Conservation (phyloP, 2,113 vertebrate species). For the Passer domesticus region DNA sequence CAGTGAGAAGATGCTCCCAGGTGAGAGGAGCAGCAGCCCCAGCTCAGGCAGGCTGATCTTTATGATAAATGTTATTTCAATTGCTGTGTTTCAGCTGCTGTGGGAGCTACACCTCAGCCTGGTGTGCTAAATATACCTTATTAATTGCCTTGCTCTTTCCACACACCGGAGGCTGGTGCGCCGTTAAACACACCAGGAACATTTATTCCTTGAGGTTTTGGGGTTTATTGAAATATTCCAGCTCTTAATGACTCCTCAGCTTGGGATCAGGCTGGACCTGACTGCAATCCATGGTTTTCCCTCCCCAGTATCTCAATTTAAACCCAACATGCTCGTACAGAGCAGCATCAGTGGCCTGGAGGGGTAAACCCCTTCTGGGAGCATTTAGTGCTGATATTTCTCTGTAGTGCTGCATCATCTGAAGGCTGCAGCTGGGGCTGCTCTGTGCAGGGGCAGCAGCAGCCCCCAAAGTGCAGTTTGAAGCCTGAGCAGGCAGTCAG, state of each 20-base stretch:
- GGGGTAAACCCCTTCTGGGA: neutral
- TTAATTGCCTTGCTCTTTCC: constrained; percentile 67
- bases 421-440: neutral
- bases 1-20: neutral
- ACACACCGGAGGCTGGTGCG: neutral
- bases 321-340: accelerated
- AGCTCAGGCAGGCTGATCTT: constrained; percentile 35
- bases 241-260: neutral
- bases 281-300: neutral
- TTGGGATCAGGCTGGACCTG: neutral
- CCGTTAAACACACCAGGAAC: neutral
- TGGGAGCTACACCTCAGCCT: constrained; percentile 50
- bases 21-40: neutral
- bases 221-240: neutral
- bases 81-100: constrained; percentile 30
- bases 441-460: neutral
- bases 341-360: neutral
- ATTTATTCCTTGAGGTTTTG: constrained; percentile 29
- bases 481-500: neutral
- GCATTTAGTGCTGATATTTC: neutral
- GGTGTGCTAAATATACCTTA: constrained; percentile 65
- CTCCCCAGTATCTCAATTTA: neutral
- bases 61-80: constrained; percentile 44
- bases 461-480: neutral
- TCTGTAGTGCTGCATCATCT: neutral